phyloP scores from a whole-genome alignment of 2,888 invertebrate genomes.

The Seladonia tumulorum region DNA sequence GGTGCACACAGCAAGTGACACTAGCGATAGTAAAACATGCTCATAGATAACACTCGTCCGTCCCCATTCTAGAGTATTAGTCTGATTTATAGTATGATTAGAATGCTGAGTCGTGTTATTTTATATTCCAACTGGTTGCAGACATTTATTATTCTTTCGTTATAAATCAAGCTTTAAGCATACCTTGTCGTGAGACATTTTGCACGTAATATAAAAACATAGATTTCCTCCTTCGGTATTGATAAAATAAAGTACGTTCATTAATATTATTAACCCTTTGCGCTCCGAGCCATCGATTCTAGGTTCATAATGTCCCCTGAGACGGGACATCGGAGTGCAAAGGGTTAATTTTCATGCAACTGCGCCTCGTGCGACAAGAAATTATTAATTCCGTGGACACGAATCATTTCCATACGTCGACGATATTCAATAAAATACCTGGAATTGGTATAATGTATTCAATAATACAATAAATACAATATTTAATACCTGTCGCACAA shows the following conservation, averaged over 20 bases:
- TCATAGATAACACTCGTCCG: not conserved
- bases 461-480: not conserved
- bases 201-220: not conserved
- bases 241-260: not conserved
- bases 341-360: not conserved
- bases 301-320: too few relatives aligned
- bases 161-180: not conserved
- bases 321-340: too few relatives aligned
- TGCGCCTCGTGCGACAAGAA: not conserved
- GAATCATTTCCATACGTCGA: not conserved
- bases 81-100: not conserved
- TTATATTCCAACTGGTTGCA: not conserved
- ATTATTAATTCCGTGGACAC: not conserved
- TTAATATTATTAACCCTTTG: not conserved
- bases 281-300: too few relatives aligned
- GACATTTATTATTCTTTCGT: not conserved
- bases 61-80: not conserved
- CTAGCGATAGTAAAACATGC: not conserved
- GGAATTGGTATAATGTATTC: too few relatives aligned
- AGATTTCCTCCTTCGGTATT: not conserved
- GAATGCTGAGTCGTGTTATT: not conserved
- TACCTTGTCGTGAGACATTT: not conserved
- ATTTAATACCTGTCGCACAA: not conserved
- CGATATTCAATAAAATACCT: not conserved
- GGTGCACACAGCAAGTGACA: not conserved